Evolutionary conservation across 2,797 vertebrate genomes (phyloP).

Genomic region (Xiphophorus birchmanni): DNA sequence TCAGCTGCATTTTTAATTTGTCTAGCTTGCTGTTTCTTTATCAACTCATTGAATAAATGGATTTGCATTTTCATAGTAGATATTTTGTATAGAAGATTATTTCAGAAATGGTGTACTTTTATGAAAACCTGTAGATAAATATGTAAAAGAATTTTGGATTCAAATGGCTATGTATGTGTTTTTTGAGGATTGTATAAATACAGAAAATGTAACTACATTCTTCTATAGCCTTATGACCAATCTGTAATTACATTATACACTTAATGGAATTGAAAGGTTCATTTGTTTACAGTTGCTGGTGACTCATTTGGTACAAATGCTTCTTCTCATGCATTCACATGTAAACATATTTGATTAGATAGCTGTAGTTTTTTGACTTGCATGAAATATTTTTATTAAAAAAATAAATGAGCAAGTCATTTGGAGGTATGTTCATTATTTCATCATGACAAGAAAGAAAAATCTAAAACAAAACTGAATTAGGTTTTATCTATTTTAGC

Average conservation of each 20-base stretch:
- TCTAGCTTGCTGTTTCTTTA: slow-evolving; percentile 13
- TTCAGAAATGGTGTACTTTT: slow-evolving; percentile 54
- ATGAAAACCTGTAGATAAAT: slow-evolving; percentile 64
- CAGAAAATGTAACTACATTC: slow-evolving; percentile 35
- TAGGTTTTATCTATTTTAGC: background rate
- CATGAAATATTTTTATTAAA: slow-evolving; percentile 39
- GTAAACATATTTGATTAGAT: slow-evolving; percentile 11
- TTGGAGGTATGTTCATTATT: slow-evolving; percentile 15
- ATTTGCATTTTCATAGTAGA: slow-evolving; percentile 34
- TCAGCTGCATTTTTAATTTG: slow-evolving; percentile 19
- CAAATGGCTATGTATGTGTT: slow-evolving; percentile 28
- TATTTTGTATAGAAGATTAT: slow-evolving; percentile 48
- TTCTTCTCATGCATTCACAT: slow-evolving; percentile 23
- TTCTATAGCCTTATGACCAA: slow-evolving; percentile 26
- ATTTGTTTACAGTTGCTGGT: slow-evolving; percentile 68
- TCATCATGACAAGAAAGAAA: background rate
- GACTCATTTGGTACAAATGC: slow-evolving; percentile 26
- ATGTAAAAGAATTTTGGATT: slow-evolving; percentile 65
- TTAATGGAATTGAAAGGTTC: slow-evolving; percentile 41
- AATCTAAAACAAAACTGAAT: background rate
- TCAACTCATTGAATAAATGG: slow-evolving; percentile 34
- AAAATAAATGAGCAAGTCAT: slow-evolving; percentile 51
- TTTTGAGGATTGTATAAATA: slow-evolving; percentile 37
- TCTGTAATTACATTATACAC: slow-evolving; percentile 36
- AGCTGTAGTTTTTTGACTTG: slow-evolving; percentile 56